These are phyloP conservation scores for Diachrysia chrysitis DNA, from an alignment of 2,888 invertebrate species.

Conservation along the genomic window DNA sequence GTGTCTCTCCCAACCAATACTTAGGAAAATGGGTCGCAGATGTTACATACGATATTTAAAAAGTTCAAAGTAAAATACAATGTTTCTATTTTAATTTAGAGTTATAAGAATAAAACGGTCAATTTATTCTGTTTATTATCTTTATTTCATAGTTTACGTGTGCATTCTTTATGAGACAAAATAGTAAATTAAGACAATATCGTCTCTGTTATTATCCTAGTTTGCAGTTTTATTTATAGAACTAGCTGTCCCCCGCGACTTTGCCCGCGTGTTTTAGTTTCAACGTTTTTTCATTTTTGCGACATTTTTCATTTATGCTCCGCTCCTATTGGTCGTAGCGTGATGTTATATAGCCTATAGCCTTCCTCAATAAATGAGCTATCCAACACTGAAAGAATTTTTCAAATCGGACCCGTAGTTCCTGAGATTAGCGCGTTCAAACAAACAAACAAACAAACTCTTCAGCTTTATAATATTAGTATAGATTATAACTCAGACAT, in stretches of 20 bases:
- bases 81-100: conserved; percentile 27
- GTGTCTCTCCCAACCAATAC: conserved; percentile 30
- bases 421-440: too few species aligned
- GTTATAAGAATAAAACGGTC: conserved; percentile 17
- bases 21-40: conserved; percentile 43
- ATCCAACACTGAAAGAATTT: too few species aligned
- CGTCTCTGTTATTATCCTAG: background rate
- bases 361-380: too few species aligned
- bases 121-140: conserved; percentile 7
- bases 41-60: conserved; percentile 53
- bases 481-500: background rate
- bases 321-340: too few species aligned
- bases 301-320: too few species aligned
- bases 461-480: too few species aligned
- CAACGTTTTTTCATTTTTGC: too few species aligned
- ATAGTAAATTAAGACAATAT: background rate
- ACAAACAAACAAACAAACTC: too few species aligned
- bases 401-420: too few species aligned
- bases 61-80: conserved; percentile 46
- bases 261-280: too few species aligned
- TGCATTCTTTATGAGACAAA: background rate
- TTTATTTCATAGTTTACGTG: conserved; percentile 6
- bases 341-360: too few species aligned
- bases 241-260: too few species aligned
- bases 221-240: background rate